Base-by-base conservation (phyloP, 2,113 vertebrate genomes). In the Nibea coibor region DNA sequence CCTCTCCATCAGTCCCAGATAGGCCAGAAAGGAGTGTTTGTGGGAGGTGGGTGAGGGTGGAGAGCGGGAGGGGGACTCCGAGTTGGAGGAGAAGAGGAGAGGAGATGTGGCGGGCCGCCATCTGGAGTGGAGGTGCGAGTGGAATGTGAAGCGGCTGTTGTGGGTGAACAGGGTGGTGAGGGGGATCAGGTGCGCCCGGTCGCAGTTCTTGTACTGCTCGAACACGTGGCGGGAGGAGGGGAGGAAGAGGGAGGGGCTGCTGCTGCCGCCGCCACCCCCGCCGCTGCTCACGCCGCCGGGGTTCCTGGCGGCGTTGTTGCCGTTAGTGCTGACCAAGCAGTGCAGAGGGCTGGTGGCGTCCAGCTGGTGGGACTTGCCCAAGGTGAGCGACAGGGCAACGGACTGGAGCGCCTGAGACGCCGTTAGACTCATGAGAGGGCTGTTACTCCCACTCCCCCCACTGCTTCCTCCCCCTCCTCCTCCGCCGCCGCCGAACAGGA, bases 1-100 rank as follows among this genome's bases (percentile, higher is more conserved):
- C 95, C 96, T 96, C 94, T 98, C 96, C 91, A 96, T 96, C 77
- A 99, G 96, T 95, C 98, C 98, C 86, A 99, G 97, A 90, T 99
- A 99, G 93, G 98, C 97, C 56, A 99, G 95, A 95, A 99, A 99
- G 96, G 97, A 99, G 97, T 97, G 98, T 95, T 99, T 99, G 80
- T 97, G 96, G 61, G 98, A 97, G 74, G 94, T 89, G 93, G 96
- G 94, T 87, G 96, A 76, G 92, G 92, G 90, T 88, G 94, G 90
- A 84, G 96, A 92, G 81, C 75, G 72, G 43, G 88, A 92, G 94
- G 88, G 85, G 39, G 91, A 84, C 22, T 56, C 63, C 0, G 87
- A 75, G 79, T 70, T 68, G 82, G 86, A 87, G 78, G 95, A 94
- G 92, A 81, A 82, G 81, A 85, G 76, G 94, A 95, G 96, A 89